A percentile compares a stretch with the other conserved stretches of the same genome.
Conservation (phyloP, 2,888 invertebrate genomes). For the Amphipoea lucens region DNA sequence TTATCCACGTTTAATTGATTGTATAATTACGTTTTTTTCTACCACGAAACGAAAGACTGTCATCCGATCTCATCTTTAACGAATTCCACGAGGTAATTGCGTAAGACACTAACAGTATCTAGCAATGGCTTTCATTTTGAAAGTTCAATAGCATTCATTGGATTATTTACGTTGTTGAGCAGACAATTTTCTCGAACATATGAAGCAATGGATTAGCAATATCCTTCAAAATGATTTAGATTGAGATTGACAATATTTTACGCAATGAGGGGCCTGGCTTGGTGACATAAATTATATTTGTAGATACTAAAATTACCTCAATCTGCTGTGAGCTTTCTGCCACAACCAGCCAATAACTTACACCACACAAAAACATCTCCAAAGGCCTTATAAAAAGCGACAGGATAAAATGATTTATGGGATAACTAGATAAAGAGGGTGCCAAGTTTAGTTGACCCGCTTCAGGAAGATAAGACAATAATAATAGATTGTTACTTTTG, state of each 20-base stretch:
- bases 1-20: too few species aligned
- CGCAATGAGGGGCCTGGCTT: too few species aligned
- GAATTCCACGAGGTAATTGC: neutral
- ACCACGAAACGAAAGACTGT: neutral
- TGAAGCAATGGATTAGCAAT: too few species aligned
- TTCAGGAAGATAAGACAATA: constrained; percentile 78
- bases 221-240: too few species aligned
- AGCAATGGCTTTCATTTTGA: too few species aligned
- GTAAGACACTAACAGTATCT: too few species aligned
- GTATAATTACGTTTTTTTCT: neutral
- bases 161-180: too few species aligned
- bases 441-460: constrained; percentile 79
- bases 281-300: too few species aligned
- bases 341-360: constrained; percentile 55
- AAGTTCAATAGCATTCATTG: too few species aligned
- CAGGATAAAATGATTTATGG: constrained; percentile 87
- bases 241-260: too few species aligned
- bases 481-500: constrained; percentile 85
- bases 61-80: too few species aligned
- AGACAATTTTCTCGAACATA: too few species aligned
- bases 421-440: constrained; percentile 84
- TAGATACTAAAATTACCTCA: neutral
- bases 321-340: neutral
- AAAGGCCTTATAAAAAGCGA: constrained; percentile 85
- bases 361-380: constrained; percentile 70